Evolutionary conservation across 1,140 invertebrate species (phyloP).

Genomic region (Aphelenchoides avenae): DNA sequence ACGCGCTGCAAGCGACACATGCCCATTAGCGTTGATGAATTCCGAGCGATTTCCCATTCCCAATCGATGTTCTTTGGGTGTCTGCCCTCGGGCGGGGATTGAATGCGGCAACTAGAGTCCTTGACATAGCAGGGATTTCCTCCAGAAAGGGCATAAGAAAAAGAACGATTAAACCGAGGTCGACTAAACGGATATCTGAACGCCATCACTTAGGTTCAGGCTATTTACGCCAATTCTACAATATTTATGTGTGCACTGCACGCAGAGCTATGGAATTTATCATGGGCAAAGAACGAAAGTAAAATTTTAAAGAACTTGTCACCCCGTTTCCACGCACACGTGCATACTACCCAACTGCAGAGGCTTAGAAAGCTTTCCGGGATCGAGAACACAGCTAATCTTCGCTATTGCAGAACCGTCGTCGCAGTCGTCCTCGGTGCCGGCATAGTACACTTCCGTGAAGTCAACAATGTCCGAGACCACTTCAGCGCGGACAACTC

Average conservation of each 20-base stretch:
- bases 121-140: no score
- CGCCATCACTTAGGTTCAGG: no score
- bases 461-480: conserved; percentile 59
- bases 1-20: no score
- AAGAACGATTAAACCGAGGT: no score
- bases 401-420: conserved; percentile 36
- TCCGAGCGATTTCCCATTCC: no score
- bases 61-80: no score
- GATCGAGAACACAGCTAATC: not conserved
- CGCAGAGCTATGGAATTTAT: not conserved
- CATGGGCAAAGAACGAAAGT: not conserved
- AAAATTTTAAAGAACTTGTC: not conserved
- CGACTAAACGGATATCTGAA: no score
- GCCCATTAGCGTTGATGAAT: no score
- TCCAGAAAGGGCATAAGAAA: no score
- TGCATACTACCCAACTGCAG: not conserved
- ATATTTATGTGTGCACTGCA: not conserved
- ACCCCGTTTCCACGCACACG: not conserved
- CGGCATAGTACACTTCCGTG: conserved; percentile 54
- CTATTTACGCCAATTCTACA: conserved; percentile 1
- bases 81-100: no score
- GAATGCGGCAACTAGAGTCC: no score
- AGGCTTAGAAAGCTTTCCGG: not conserved
- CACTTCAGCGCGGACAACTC: conserved; percentile 54
- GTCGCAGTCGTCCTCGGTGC: conserved; percentile 37